Evolutionary conservation across 2,113 vertebrate species (phyloP).

Genomic region (Myrmecobius fasciatus): DNA sequence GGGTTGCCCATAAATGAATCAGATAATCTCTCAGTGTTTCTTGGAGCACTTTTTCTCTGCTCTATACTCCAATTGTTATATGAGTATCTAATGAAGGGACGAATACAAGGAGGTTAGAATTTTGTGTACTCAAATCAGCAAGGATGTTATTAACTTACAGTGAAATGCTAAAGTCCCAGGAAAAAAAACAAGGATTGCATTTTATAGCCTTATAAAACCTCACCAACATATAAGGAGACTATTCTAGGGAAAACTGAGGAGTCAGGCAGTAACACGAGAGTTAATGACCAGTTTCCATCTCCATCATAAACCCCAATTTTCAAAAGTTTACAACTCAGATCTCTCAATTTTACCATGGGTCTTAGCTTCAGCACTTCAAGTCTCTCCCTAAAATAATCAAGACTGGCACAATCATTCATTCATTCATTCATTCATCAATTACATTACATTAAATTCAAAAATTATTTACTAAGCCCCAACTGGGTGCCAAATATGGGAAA

Average conservation of each 20-base stretch:
- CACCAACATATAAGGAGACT: accelerated
- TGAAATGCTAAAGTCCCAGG: neutral
- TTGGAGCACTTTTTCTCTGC: neutral
- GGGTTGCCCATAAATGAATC: neutral
- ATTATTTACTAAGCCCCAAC: neutral
- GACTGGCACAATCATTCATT: constrained; percentile 13
- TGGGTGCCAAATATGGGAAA: neutral
- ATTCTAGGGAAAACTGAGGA: constrained; percentile 11
- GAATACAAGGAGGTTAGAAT: neutral
- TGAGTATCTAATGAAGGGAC: neutral
- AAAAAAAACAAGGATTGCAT: neutral
- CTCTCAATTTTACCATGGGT: neutral
- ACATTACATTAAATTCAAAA: neutral
- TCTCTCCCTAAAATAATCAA: neutral
- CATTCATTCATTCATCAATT: neutral
- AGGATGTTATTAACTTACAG: neutral
- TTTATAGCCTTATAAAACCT: neutral
- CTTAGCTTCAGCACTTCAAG: neutral
- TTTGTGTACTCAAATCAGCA: neutral
- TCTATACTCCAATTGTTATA: neutral
- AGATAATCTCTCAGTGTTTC: neutral
- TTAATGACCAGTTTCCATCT: constrained; percentile 38
- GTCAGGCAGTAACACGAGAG: neutral
- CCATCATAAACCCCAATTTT: constrained; percentile 38
- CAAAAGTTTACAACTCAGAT: constrained; percentile 31